Evolutionary conservation across 1,140 invertebrate species (phyloP), one percentile per base, ranked within the genome.

Genomic region (Aethina tumida): DNA sequence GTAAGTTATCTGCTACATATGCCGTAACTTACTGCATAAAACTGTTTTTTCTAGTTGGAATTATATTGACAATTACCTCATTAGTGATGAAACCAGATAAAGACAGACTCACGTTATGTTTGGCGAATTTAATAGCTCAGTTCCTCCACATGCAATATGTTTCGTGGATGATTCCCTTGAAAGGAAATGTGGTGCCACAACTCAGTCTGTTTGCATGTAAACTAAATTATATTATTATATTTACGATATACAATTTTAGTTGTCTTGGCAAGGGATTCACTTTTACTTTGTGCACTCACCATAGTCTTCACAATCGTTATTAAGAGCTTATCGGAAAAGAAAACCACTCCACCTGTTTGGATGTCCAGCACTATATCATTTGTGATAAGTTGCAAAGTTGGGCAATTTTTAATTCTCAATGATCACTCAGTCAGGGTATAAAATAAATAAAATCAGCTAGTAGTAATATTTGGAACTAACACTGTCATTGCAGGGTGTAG

Each of bases 61-160:
- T 68, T 27, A 24, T 60, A 3, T 38, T 71, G 34, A 70, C 67
- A 10, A 32, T 73, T 18, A 58, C 57, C 6, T 53, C 57, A 7
- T 35, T 71, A 25, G 67, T 64, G 58, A 40, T 72, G 36, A 59
- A 66, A 32, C 60, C 66, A 8, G 58, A 62, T 7, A 48, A 34
- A 9, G 66, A 71, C 41, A 52, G 69, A 31, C 53, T 69, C 17
- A 43, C 59, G 3, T 20, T 71, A 6, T 59, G 59, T 7, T 56
- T 56, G 40, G 27, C 68, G 1, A 70, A 64, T 44, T 54, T 71
- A n/a, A 46, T 71, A 12, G 52, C 58, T 20, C 68, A 73, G 44
- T 55, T 69, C 19, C 7, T 68, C 1, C 58, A 60, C 19, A 37
- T 69, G 3, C 55, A 63, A 32, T 50, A 65, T 32, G 17, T 72